phyloP scores from a whole-genome alignment of 2,888 invertebrate species.

The Aplocera efformata region DNA sequence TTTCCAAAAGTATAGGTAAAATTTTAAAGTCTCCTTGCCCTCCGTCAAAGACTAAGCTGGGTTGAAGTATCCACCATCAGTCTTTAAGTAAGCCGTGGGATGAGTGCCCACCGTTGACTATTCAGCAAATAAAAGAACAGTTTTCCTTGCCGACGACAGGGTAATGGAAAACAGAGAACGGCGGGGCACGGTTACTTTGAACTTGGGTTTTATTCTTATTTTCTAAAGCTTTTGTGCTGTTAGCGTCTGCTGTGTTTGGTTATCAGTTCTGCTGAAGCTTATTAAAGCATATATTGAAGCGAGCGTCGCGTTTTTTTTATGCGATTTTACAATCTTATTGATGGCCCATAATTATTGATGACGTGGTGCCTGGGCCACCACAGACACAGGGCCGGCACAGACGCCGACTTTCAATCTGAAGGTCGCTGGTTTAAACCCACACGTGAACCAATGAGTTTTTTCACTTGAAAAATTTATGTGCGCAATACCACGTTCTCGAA shows the following conservation, averaged over 20 bases:
- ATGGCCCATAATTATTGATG: too few species aligned
- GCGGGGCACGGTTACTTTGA: slow-evolving; percentile 32
- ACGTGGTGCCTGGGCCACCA: too few species aligned
- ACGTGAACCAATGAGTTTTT: too few species aligned
- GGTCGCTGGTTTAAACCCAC: too few species aligned
- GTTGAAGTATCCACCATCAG: slow-evolving; percentile 69
- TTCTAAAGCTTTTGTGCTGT: background rate
- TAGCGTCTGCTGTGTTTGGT: too few species aligned
- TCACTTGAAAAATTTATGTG: too few species aligned
- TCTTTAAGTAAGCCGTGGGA: slow-evolving; percentile 61
- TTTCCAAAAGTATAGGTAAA: slow-evolving; percentile 4
- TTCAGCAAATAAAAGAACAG: slow-evolving; percentile 73
- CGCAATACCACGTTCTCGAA: too few species aligned
- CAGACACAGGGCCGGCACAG: too few species aligned
- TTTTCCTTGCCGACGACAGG: slow-evolving; percentile 65
- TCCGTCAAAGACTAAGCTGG: slow-evolving; percentile 40
- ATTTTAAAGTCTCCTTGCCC: slow-evolving; percentile 14
- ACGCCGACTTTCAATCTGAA: too few species aligned
- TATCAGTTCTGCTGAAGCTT: slow-evolving; percentile 1
- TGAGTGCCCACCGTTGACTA: slow-evolving; percentile 71
- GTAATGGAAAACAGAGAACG: slow-evolving; percentile 71
- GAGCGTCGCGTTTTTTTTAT: too few species aligned
- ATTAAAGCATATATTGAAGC: too few species aligned
- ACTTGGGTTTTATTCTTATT: slow-evolving; percentile 15
- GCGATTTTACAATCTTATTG: too few species aligned